Evolutionary conservation across 2,888 invertebrate genomes (phyloP).

Genomic region (Archips xylosteana): DNA sequence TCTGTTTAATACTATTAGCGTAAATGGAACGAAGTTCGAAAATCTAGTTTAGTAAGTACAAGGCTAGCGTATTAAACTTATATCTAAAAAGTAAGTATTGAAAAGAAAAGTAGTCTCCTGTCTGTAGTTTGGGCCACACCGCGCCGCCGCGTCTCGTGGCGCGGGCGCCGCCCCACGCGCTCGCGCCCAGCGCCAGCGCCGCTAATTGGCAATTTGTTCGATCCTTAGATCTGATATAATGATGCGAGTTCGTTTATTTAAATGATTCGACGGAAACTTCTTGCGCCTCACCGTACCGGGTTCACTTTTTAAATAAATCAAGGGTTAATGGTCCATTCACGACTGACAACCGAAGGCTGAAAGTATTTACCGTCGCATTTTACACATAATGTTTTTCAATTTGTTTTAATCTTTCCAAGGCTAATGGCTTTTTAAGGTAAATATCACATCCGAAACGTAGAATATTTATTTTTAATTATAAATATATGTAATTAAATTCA

Average conservation of each 20-base stretch:
- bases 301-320: conserved; percentile 60
- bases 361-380: conserved; percentile 47
- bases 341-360: conserved; percentile 52
- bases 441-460: conserved; percentile 23
- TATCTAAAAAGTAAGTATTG: not conserved
- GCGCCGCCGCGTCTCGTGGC: conserved; percentile 20
- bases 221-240: conserved; percentile 84
- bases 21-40: too few relatives aligned
- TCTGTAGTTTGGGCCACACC: conserved; percentile 45
- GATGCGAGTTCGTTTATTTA: conserved; percentile 84
- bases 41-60: too few relatives aligned
- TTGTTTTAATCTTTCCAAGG: conserved; percentile 45
- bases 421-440: conserved; percentile 40
- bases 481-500: conserved; percentile 36
- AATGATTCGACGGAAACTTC: conserved; percentile 83
- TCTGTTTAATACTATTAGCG: too few relatives aligned
- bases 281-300: conserved; percentile 54
- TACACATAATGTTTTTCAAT: conserved; percentile 47
- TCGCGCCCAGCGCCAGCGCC: conserved; percentile 60
- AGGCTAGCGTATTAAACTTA: not conserved
- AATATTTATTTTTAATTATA: conserved; percentile 40
- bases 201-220: conserved; percentile 85
- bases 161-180: conserved; percentile 53
- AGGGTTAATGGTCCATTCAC: conserved; percentile 63
- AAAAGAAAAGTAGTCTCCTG: not conserved